These are phyloP conservation scores for Epinotia ramella DNA, from an alignment of 2,888 invertebrate species.

Conservation along the genomic window DNA sequence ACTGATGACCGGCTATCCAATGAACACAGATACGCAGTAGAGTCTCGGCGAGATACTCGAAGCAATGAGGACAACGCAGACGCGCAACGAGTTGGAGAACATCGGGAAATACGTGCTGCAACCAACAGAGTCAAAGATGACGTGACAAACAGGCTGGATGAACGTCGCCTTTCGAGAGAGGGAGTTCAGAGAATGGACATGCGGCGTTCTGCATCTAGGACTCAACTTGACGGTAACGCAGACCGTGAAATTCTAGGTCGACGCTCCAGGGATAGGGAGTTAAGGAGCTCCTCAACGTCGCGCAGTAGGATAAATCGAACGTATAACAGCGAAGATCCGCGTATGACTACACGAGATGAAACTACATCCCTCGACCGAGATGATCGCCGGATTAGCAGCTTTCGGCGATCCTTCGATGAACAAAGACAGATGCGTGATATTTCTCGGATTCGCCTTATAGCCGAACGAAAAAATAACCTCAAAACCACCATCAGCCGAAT, in stretches of 20 bases:
- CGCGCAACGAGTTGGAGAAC: conserved; percentile 26
- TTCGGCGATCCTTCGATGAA: conserved; percentile 11
- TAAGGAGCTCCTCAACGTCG: conserved; percentile 8
- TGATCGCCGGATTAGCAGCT: conserved; percentile 20
- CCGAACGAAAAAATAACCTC: conserved; percentile 21
- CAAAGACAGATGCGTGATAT: conserved; percentile 16
- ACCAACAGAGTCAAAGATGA: conserved; percentile 45
- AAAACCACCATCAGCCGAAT: conserved; percentile 12
- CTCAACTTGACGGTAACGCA: conserved; percentile 22
- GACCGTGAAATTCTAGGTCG: background rate
- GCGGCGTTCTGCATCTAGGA: conserved; percentile 29
- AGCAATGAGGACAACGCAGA: conserved; percentile 25
- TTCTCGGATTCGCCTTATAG: conserved; percentile 3
- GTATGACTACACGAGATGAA: background rate
- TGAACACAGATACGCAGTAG: conserved; percentile 31
- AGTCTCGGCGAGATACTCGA: conserved; percentile 36
- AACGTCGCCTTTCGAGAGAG: conserved; percentile 28
- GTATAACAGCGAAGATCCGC: background rate
- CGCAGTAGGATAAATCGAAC: conserved; percentile 5
- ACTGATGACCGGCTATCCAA: conserved; percentile 20
- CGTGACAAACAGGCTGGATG: conserved; percentile 38
- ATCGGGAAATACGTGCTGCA: conserved; percentile 41
- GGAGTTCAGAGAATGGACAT: conserved; percentile 16
- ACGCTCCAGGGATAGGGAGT: conserved; percentile 10
- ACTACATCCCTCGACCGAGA: conserved; percentile 28